Evolutionary conservation across 2,888 invertebrate species (phyloP), one percentile per base, ranked within the genome.

Genomic region (Standfussiana lucernea): DNA sequence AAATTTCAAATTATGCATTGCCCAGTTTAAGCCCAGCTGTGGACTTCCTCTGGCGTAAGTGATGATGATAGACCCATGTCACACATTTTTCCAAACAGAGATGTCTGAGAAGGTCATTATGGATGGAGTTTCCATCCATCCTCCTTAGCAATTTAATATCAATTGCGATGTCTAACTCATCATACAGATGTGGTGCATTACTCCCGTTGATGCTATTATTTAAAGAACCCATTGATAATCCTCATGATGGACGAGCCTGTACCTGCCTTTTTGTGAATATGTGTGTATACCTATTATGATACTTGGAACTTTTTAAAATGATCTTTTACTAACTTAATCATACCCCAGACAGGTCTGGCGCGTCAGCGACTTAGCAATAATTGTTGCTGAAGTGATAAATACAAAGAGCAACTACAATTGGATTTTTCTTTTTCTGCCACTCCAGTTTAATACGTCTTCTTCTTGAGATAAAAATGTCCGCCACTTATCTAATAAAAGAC

Each of bases 361-460:
- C 79, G 37, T 35, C 6, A 18, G 40, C 24, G 24, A 47, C 47
- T 83, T 83, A 68, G 21, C 35, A 21, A 56, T 77, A 77, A 84
- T 68, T 64, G 62, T 68, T 68, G 68, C 61, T 37, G 71, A 72
- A 83, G 64, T 64, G 35, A 81, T 83, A 50, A 59, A 83, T 64
- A 59, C 21, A 72, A 64, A 42, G 8, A 53, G 40, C 24, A 24
- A n/a, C n/a, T 47, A 68, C 21, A 78, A 78, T 78, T 71, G n/a
- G 7, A 21, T 32, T 68, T 83, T 66, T 70, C 28, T 66, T 61
- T 35, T 32, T 77, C 50, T 75, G 47, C 28, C 82, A 50, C 40
- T 77, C 56, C 40, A 61, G 40, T 66, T 66, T 50, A n/a, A n/a
- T 50, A 10, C 28, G 11, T 42, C 61, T 71, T 59, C 35, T 71